A percentile compares a stretch with the other conserved stretches of the same genome.
Evolutionary conservation across 2,888 invertebrate genomes (phyloP).

Genomic region (Rotaria sp.): DNA sequence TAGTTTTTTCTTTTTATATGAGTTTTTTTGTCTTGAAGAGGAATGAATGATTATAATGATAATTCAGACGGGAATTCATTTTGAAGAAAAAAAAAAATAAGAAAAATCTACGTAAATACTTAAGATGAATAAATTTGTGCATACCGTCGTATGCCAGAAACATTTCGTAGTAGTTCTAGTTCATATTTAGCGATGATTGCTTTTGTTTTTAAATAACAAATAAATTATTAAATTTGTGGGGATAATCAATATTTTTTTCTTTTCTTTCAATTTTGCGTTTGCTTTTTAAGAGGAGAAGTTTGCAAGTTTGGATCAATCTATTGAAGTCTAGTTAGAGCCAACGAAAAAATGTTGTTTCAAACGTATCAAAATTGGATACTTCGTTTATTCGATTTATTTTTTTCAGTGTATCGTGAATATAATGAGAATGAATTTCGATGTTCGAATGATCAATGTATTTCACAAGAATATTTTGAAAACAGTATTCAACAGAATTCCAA

Average conservation of each 20-base stretch:
- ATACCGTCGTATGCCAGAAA: conserved; percentile 12
- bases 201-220: no score
- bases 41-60: conserved; percentile 29
- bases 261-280: no score
- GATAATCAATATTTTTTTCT: conserved; percentile 72
- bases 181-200: conserved; percentile 61
- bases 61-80: neutral
- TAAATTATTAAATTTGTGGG: no score
- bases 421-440: conserved; percentile 51
- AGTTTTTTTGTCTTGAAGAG: neutral
- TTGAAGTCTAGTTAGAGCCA: no score
- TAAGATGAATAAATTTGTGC: neutral
- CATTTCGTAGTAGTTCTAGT: conserved; percentile 62
- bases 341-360: no score
- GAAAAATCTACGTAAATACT: neutral
- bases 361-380: no score
- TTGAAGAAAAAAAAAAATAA: neutral
- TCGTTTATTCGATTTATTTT: neutral
- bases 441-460: conserved; percentile 60
- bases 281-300: no score
- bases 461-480: conserved; percentile 60
- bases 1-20: no score
- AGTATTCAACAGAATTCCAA: neutral
- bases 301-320: no score
- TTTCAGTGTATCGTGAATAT: conserved; percentile 29